Conservation (phyloP, 2,888 invertebrate species). For the Caenorhabditis becei region DNA sequence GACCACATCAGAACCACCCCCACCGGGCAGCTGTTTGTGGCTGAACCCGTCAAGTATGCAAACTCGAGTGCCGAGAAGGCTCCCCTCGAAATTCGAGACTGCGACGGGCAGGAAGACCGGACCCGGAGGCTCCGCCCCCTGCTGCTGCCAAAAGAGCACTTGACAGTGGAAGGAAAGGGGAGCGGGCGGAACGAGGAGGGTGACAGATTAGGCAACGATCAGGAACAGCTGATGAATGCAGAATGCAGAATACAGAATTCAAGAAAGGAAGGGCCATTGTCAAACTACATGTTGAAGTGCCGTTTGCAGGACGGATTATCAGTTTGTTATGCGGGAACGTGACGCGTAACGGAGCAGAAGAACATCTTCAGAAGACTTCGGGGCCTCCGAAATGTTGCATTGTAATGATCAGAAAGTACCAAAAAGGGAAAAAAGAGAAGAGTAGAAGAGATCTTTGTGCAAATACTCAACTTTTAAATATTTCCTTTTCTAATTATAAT, state of each 20-base stretch:
- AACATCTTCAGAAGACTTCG: background rate
- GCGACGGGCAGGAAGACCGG: constrained; percentile 23
- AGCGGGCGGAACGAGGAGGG: background rate
- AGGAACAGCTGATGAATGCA: constrained; percentile 29
- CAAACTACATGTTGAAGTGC: constrained; percentile 15
- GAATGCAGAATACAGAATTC: constrained; percentile 4
- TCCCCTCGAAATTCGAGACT: constrained; percentile 38
- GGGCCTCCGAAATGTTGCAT: no score
- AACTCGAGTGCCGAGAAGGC: constrained; percentile 17
- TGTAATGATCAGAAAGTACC: no score
- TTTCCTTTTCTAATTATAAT: background rate
- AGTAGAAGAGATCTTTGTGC: background rate
- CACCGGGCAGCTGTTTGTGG: constrained; percentile 38
- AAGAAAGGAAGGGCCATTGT: background rate
- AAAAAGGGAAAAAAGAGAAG: background rate
- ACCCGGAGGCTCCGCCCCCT: constrained; percentile 37
- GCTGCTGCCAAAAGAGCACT: constrained; percentile 41
- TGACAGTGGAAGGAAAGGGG: constrained; percentile 21
- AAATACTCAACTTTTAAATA: background rate
- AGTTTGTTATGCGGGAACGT: constrained; percentile 26
- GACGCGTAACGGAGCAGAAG: background rate
- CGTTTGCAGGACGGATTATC: constrained; percentile 22
- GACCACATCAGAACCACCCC: constrained; percentile 29
- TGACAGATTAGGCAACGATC: constrained; percentile 32
- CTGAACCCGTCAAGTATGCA: constrained; percentile 23